Evolutionary conservation across 2,113 vertebrate species (phyloP), one percentile per base, ranked within the genome.

Genomic region (Misgurnus anguillicaudatus): DNA sequence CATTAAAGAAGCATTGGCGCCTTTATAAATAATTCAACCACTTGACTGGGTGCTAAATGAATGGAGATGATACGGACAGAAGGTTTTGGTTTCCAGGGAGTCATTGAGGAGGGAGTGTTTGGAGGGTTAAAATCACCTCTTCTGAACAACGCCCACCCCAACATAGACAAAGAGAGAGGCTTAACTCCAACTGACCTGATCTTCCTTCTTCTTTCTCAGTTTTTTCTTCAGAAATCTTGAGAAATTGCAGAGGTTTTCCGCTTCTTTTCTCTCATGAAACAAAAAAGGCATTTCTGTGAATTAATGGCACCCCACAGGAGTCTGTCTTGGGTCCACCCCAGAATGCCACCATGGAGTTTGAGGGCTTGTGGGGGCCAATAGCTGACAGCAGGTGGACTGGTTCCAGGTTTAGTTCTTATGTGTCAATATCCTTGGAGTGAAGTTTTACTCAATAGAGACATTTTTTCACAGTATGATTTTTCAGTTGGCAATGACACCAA

Each of bases 11-110:
- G 87, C 80, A 83, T 41, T 78, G 83, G 70, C 57, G 78, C 77
- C 88, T 92, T 86, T 90, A 91, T 92, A 90, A 91, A 92, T 93
- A 91, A 93, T 93, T 90, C 90, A 93, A 75, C 78, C 84, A 81
- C 85, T 89, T 83, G 86, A 87, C 83, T 87, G 83, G 85, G 86
- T 87, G 71, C 78, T 80, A 86, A 82, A 82, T 87, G 86, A 87
- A 89, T 90, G 88, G 88, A 85, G 86, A 75, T 89, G 88, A 87
- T 78, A 85, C 60, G 81, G 78, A 81, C 85, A 82, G 85, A 86
- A 87, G 87, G 53, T 64, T 67, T 74, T 71, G 66, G 81, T 84
- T 80, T 84, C 83, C 81, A 85, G 76, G 86, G 87, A 91, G 89
- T 89, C 87, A 86, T 88, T 86, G 82, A 83, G 84, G 86, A 89